These are phyloP conservation scores for Plestiodon gilberti DNA, from an alignment of 2,113 vertebrate genomes.

Conservation along the genomic window DNA sequence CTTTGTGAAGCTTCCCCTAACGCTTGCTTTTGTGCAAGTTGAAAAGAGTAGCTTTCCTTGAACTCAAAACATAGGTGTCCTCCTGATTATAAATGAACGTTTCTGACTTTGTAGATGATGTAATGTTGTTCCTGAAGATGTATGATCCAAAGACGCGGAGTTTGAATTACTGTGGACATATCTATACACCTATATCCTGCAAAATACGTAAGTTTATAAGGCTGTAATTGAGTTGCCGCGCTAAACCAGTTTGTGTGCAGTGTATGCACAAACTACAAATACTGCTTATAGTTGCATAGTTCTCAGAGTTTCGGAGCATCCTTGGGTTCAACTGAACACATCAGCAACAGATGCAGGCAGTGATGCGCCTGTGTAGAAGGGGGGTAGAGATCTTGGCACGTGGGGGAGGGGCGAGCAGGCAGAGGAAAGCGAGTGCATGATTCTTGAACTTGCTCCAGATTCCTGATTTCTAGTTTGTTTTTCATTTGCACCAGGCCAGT, in stretches of 20 bases:
- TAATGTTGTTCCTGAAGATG: slow-evolving; percentile 99
- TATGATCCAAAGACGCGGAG: slow-evolving; percentile 98
- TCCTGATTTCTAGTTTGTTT: background rate
- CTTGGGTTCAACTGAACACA: background rate
- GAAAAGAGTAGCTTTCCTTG: background rate
- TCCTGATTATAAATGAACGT: background rate
- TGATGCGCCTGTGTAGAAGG: too few relatives aligned
- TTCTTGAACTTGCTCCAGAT: background rate
- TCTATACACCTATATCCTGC: slow-evolving; percentile 99
- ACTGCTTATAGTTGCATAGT: background rate
- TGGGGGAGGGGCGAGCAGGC: too few relatives aligned
- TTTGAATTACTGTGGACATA: slow-evolving; percentile 99
- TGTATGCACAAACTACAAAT: background rate
- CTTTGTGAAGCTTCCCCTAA: too few relatives aligned
- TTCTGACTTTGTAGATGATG: slow-evolving; percentile 85
- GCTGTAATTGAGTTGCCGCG: background rate
- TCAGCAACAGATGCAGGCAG: too few relatives aligned
- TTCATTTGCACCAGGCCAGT: background rate
- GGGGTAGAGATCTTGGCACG: too few relatives aligned
- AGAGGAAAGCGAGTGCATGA: background rate
- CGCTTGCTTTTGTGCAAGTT: too few relatives aligned
- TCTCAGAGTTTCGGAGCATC: background rate
- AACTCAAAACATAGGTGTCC: background rate
- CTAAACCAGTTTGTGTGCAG: background rate
- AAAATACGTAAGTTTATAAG: slow-evolving; percentile 93